Evolutionary conservation across 1,140 invertebrate genomes (phyloP), one percentile per base, ranked within the genome.

Genomic region (Rhizoglyphus robini): DNA sequence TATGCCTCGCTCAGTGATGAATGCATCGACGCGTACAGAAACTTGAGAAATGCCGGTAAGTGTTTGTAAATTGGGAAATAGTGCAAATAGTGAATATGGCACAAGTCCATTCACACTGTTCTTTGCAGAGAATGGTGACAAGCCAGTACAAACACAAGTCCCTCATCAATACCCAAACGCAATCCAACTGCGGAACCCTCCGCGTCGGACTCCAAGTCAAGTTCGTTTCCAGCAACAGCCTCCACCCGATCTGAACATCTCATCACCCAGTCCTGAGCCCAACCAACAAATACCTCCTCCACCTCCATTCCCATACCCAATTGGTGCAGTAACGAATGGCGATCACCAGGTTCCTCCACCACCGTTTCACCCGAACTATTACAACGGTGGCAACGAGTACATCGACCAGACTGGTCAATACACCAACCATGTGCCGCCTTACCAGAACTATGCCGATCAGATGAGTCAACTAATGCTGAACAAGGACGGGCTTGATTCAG

Each of bases 1-100:
- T 71, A 71, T 58, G 69, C 65, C 13, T 38, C 69, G 27, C 67
- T 68, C 20, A 63, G 68, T 30, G 63, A 67, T 51, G 65, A 67
- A 54, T 67, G 68, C 30, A 18, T 65, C 5, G 30, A 60, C 29
- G 58, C 58, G 30, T 3, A 13, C 4, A 5, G n/a, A 13, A 46
- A 46, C 23, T 46, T 20, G 8, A 46, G 8, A 11, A 18, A 11
- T 46, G 41, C 23, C 41, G 8, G 23, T n/a, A 46, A 46, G 41
- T 3, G 15, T 20, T 3, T n/a, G 2, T 46, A 20, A n/a, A 8
- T 46, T 46, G 18, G 15, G 41, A 46, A n/a, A 20, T 11, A n/a
- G 48, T 23, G 23, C 23, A n/a, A 51, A 25, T 13, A 27, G 48
- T 51, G 3, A 51, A 13, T 51, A 51, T 8, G 2, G 3, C 2